Evolutionary conservation across 1,140 invertebrate genomes (phyloP), one percentile per base, ranked within the genome.

Genomic region (Nephila pilipes): DNA sequence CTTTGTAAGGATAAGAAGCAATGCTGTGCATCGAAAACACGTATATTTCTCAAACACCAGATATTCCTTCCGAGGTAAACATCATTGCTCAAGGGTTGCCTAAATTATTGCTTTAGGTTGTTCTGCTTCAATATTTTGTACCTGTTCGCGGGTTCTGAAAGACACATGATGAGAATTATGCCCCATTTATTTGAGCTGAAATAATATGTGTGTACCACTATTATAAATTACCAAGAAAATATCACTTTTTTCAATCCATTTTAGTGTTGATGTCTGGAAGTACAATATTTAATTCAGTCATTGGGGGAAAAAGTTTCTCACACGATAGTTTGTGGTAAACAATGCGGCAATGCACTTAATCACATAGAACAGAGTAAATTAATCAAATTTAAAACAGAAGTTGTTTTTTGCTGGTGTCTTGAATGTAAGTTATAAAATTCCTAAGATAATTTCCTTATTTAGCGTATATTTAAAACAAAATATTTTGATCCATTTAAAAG

Each of bases 11-110:
- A 20, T 16, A 60, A 60, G 32, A 75, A 75, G 32, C 32, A 75
- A 75, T 75, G 69, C 69, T 75, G 69, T 29, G 69, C 69, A 75
- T 75, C 29, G 18, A 75, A 46, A 75, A 75, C 69, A 75, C 18
- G 5, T 75, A 18, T 36, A 32, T 75, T 75, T 75, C 69, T 75
- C 69, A 14, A 32, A 75, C 29, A 75, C 69, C 14, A 32, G 29
- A 75, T 29, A 32, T 75, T 75, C 63, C 63, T 29, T 69, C 69
- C 18, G 69, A 16, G 29, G 69, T 32, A 75, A 75, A 36, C 29
- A 75, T 36, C 69, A 36, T 75, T 75, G 69, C 69, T 75, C 69
- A 75, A 75, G 32, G 25, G 29, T 32, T 14, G 69, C 29, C 29
- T 75, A 75, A 36, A 75, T 75, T 0, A 36, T 36, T 32, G 18